Percentiles rank a stretch among this genome's conserved stretches.
These are phyloP conservation scores for Equus quagga DNA, from an alignment of 2,113 vertebrate species.

Conservation along the genomic window DNA sequence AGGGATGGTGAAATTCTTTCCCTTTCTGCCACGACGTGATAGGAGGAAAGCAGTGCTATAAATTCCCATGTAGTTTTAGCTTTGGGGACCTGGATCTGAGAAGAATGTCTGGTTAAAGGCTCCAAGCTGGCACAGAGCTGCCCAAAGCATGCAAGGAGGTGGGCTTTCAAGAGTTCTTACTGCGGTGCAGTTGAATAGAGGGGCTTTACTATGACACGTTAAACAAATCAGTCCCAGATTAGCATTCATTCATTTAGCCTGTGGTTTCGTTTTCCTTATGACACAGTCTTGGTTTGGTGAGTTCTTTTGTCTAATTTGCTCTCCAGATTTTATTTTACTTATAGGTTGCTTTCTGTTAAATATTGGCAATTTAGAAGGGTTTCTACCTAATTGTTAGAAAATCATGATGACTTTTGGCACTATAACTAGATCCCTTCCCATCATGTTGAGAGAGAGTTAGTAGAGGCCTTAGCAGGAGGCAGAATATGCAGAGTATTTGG, in stretches of 20 bases:
- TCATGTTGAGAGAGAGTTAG: not conserved
- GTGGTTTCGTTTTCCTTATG: constrained; percentile 9
- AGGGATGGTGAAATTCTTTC: constrained; percentile 18
- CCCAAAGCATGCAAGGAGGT: not conserved
- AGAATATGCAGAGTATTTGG: not conserved
- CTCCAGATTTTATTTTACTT: constrained; percentile 15
- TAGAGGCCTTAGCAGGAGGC: not conserved
- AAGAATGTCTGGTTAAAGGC: constrained; percentile 33
- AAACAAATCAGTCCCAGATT: not conserved
- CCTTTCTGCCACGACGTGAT: constrained; percentile 45
- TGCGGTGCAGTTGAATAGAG: not conserved
- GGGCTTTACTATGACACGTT: not conserved
- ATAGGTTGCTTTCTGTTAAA: not conserved
- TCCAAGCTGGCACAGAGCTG: not conserved
- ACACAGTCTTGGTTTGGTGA: not conserved
- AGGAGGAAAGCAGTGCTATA: constrained; percentile 49
- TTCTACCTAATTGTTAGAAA: not conserved
- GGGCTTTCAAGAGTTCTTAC: not conserved
- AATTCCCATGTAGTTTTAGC: constrained; percentile 67
- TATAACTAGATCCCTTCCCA: not conserved
- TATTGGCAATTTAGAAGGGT: not conserved
- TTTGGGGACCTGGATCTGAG: not conserved
- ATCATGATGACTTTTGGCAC: not conserved
- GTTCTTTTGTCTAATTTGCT: not conserved
- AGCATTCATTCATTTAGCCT: not conserved